Evolutionary conservation across 35 echinoderm and acorn worm genomes (phyloP).

Genomic region (Apostichopus japonicus): DNA sequence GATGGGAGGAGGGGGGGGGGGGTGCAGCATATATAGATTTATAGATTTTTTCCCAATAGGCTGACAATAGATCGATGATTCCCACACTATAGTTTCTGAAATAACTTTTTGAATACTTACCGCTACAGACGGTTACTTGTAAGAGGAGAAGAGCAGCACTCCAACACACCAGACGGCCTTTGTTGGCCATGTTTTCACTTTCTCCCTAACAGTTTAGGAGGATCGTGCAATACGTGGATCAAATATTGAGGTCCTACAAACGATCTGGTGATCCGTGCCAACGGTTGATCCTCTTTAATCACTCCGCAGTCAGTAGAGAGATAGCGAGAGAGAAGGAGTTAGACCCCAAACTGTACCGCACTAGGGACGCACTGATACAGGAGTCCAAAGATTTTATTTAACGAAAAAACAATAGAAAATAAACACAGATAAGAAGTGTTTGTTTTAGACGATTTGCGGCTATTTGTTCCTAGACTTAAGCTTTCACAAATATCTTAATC

Average conservation of each 20-base stretch:
- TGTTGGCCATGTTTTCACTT: constrained; percentile 2
- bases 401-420: constrained; percentile 29
- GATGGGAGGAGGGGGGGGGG: no score
- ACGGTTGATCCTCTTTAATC: neutral
- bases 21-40: no score
- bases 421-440: constrained; percentile 13
- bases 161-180: constrained; percentile 4
- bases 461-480: neutral
- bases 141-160: neutral
- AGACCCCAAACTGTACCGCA: neutral
- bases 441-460: neutral
- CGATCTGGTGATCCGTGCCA: constrained; percentile 18
- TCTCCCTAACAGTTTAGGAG: neutral
- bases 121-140: neutral
- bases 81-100: no score
- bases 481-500: constrained; percentile 41
- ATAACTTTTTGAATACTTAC: neutral
- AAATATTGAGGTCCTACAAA: neutral
- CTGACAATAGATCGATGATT: no score
- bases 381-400: constrained; percentile 38
- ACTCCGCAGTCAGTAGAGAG: neutral
- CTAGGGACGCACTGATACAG: constrained; percentile 36
- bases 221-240: no score
- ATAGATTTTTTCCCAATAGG: no score
- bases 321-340: neutral